Percentiles rank a stretch among this genome's conserved stretches.
These are phyloP conservation scores for Malurus leucopterus DNA, from an alignment of 2,797 vertebrate species.

Conservation along the genomic window DNA sequence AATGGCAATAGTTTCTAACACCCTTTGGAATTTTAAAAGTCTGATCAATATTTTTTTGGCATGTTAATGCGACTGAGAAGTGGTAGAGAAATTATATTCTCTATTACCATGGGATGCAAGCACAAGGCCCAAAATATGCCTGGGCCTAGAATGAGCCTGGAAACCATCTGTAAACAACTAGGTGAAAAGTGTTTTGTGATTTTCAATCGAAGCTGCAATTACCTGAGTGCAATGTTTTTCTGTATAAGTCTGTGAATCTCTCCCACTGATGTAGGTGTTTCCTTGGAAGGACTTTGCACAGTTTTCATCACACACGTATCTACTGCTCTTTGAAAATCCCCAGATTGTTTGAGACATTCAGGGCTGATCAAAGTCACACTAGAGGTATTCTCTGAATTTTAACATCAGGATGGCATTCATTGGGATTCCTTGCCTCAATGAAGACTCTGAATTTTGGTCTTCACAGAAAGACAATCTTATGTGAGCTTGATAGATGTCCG, in stretches of 20 bases:
- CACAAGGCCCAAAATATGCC: not conserved
- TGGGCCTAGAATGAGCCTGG: not conserved
- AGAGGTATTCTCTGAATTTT: not conserved
- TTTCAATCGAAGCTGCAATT: not conserved
- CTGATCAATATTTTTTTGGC: not conserved
- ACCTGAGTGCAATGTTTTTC: not conserved
- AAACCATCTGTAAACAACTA: not conserved
- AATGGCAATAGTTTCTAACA: not conserved
- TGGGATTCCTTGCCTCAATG: not conserved
- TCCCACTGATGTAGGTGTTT: not conserved
- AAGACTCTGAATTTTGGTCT: not conserved
- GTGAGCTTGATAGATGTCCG: not conserved
- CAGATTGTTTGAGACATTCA: not conserved
- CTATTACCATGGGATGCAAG: not conserved
- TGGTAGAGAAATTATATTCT: not conserved
- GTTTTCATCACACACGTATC: not conserved
- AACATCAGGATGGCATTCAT: not conserved
- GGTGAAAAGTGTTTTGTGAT: not conserved
- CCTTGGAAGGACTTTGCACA: not conserved
- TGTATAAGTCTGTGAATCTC: not conserved
- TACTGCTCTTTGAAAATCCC: not conserved
- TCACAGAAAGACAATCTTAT: not conserved
- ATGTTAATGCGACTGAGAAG: not conserved
- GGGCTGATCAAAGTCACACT: not conserved
- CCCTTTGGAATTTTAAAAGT: not conserved